Percentiles rank a stretch among this genome's conserved stretches.
These are phyloP conservation scores for Mechanitis messenoides DNA, from an alignment of 2,888 invertebrate genomes.

Conservation along the genomic window DNA sequence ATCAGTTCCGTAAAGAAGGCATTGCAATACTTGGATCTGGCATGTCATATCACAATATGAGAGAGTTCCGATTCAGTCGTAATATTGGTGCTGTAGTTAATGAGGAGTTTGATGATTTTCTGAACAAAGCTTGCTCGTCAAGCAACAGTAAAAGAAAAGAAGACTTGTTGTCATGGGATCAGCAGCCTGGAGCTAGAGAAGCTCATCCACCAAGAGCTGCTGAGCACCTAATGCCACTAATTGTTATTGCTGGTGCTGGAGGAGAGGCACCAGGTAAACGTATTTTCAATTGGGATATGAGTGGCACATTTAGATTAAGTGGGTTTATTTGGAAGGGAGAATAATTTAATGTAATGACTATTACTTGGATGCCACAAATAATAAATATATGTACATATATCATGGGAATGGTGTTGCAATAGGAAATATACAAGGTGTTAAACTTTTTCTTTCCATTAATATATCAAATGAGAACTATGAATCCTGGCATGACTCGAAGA, in stretches of 20 bases:
- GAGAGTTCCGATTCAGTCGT: constrained; percentile 49
- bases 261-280: constrained; percentile 51
- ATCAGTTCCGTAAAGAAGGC: constrained; percentile 62
- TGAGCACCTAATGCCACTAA: constrained; percentile 66
- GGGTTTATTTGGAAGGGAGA: constrained; percentile 64
- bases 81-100: constrained; percentile 48
- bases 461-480: too few species aligned
- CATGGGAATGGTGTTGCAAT: too few species aligned
- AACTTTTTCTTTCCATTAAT: too few species aligned
- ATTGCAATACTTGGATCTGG: constrained; percentile 63
- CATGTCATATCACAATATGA: constrained; percentile 71
- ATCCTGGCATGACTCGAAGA: too few species aligned
- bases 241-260: constrained; percentile 64
- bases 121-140: constrained; percentile 54
- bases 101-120: constrained; percentile 60
- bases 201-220: constrained; percentile 62
- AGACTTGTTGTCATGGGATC: constrained; percentile 51
- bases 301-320: constrained; percentile 56
- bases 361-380: too few species aligned
- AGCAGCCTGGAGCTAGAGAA: constrained; percentile 54
- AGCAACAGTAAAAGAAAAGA: constrained; percentile 46
- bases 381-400: too few species aligned
- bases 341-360: constrained; percentile 26
- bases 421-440: too few species aligned
- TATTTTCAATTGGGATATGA: constrained; percentile 67